Percentiles rank a stretch among this genome's conserved stretches.
Conservation (phyloP, 1,140 invertebrate genomes). For the Conus ventricosus region DNA sequence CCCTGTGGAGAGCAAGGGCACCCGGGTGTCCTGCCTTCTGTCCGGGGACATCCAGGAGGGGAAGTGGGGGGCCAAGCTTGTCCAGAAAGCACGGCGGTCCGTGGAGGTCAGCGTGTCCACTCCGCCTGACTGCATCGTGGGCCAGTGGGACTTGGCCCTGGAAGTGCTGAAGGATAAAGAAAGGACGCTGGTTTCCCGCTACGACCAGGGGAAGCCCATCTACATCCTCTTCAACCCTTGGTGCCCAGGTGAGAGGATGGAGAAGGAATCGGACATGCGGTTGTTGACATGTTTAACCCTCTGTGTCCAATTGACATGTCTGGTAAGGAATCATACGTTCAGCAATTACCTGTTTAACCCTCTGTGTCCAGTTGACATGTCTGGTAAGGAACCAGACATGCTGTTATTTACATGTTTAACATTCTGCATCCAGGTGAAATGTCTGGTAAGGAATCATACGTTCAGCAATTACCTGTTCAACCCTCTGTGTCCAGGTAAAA, state of each 20-base stretch:
- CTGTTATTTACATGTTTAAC: too few relatives aligned
- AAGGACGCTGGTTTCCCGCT: slow-evolving; percentile 77
- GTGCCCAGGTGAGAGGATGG: slow-evolving; percentile 80
- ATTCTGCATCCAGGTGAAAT: too few relatives aligned
- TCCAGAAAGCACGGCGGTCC: slow-evolving; percentile 34
- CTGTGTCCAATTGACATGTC: too few relatives aligned
- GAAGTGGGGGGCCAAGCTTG: slow-evolving; percentile 75
- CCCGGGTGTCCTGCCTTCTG: slow-evolving; percentile 85
- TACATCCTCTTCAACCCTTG: slow-evolving; percentile 92
- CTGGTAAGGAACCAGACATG: too few relatives aligned
- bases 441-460: too few relatives aligned
- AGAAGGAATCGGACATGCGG: too few relatives aligned
- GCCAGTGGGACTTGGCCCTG: slow-evolving; percentile 89
- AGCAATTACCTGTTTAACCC: too few relatives aligned
- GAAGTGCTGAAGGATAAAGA: slow-evolving; percentile 83
- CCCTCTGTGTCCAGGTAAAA: too few relatives aligned
- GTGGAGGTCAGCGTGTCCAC: slow-evolving; percentile 50
- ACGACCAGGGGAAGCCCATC: slow-evolving; percentile 80
- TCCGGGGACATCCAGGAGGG: slow-evolving; percentile 71
- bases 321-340: too few relatives aligned
- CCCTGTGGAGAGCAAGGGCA: slow-evolving; percentile 86
- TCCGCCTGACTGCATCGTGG: slow-evolving; percentile 84
- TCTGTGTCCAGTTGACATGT: too few relatives aligned
- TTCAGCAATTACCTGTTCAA: too few relatives aligned
- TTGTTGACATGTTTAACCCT: too few relatives aligned